Evolutionary conservation across 2,797 vertebrate species (phyloP), one percentile per base, ranked within the genome.

Genomic region (Aratinga solstitialis): DNA sequence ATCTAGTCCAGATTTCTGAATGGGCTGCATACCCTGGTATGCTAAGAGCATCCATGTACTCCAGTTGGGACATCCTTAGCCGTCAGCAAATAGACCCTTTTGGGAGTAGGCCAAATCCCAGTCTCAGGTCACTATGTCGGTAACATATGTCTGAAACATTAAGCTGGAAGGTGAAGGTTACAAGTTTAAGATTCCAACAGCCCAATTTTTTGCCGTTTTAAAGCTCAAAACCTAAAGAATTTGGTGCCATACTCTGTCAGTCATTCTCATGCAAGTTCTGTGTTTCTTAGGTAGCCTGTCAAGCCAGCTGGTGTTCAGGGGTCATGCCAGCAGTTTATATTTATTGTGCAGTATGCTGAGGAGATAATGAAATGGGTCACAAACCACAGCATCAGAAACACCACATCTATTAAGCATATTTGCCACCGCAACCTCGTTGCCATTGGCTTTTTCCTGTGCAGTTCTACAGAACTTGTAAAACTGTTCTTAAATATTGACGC

Each of bases 401-500:
- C 19, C 15, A 8, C 26, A 38, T 80, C 73, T 82, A 21, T 83
- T 65, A 86, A 85, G 10, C 26, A 9, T 65, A 50, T 89, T 94
- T 90, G 77, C 76, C 40, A 68, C 43, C 4, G 7, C 54, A 83
- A 38, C 71, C 63, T 83, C 1, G 0, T 61, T 83, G 72, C 32
- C 68, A 61, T 73, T 74, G 40, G 15, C 29, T 85, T 93, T 87
- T 90, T 89, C 65, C 75, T 78, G 16, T 36, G 38, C 19, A 63
- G 36, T 22, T 80, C 22, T 38, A 36, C 61, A 92, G 42, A 80
- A 87, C 71, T 87, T 86, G 84, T 72, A 89, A 95, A 72, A 48
- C 9, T 75, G 12, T 73, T 84, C 86, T 84, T 89, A 95, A 93
- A 82, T 92, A 89, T 77, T 74, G 72, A 87, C 72, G 10, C 11